Evolutionary conservation across 2,888 invertebrate genomes (phyloP).

Genomic region (Agrotis segetum): DNA sequence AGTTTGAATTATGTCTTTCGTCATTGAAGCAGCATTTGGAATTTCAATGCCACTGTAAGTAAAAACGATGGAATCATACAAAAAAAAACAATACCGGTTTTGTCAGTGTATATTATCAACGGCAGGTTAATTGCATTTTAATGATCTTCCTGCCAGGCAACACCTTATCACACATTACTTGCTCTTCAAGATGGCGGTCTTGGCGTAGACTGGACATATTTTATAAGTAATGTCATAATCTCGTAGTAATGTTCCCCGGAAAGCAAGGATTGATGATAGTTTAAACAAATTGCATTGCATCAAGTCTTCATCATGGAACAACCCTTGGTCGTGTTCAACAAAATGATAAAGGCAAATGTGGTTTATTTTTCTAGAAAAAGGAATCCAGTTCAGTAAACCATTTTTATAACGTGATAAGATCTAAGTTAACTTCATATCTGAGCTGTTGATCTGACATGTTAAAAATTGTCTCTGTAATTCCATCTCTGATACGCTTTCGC

Average conservation of each 20-base stretch:
- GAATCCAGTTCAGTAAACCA: not conserved
- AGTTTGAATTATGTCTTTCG: not conserved
- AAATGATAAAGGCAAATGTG: no score
- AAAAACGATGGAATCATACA: slow-evolving; percentile 12
- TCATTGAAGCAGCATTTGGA: not conserved
- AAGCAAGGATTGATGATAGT: not conserved
- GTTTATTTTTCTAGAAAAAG: not conserved
- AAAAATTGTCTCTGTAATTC: not conserved
- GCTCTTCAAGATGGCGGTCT: slow-evolving; percentile 21
- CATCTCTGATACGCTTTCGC: slow-evolving; percentile 23
- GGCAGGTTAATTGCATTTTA: slow-evolving; percentile 42
- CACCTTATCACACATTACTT: slow-evolving; percentile 32
- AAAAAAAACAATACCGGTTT: slow-evolving; percentile 20
- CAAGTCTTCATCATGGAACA: not conserved
- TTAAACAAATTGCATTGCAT: not conserved
- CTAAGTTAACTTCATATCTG: not conserved
- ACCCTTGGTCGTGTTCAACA: not conserved
- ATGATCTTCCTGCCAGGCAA: slow-evolving; percentile 16
- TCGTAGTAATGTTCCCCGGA: not conserved
- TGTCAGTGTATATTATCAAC: slow-evolving; percentile 10
- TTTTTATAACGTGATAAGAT: not conserved
- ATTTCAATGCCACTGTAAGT: slow-evolving; percentile 15
- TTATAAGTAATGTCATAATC: not conserved
- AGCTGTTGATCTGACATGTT: not conserved
- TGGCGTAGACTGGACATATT: not conserved